Percentiles rank a stretch among this genome's conserved stretches.
phyloP scores from a whole-genome alignment of 2,113 vertebrate species.

The Boulengerochromis microlepis region DNA sequence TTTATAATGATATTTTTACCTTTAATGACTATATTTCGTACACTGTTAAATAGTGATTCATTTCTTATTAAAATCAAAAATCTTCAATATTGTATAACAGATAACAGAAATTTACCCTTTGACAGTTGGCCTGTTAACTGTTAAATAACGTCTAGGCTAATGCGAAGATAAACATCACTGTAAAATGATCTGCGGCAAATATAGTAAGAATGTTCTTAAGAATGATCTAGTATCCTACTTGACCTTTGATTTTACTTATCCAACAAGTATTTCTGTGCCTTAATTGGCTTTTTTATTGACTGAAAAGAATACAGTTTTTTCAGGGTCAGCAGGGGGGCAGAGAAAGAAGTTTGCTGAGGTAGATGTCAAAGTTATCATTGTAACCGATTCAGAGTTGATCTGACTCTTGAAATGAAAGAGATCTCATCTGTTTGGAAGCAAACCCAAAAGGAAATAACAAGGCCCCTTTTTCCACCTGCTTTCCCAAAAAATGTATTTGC shows the following conservation, averaged over 20 bases:
- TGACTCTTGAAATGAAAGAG: not conserved
- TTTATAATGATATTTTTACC: too few species aligned
- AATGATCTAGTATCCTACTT: not conserved
- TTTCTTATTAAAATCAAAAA: too few species aligned
- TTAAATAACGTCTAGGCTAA: not conserved
- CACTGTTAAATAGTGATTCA: too few species aligned
- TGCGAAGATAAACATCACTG: not conserved
- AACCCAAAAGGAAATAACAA: not conserved
- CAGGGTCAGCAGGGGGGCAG: not conserved
- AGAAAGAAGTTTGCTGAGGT: not conserved
- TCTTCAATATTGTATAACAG: too few species aligned
- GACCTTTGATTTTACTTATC: not conserved
- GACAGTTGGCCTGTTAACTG: too few species aligned
- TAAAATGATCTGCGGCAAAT: not conserved
- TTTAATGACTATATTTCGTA: too few species aligned
- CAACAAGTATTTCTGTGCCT: not conserved
- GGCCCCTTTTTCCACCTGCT: not conserved
- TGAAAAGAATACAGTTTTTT: not conserved
- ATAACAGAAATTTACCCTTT: too few species aligned
- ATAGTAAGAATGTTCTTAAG: not conserved
- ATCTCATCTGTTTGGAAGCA: not conserved
- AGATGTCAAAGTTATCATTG: not conserved
- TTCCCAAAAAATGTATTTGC: fast-evolving
- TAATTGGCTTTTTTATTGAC: not conserved
- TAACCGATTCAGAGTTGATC: not conserved